Evolutionary conservation across 2,888 invertebrate genomes (phyloP).

Genomic region (Sesia bembeciformis): DNA sequence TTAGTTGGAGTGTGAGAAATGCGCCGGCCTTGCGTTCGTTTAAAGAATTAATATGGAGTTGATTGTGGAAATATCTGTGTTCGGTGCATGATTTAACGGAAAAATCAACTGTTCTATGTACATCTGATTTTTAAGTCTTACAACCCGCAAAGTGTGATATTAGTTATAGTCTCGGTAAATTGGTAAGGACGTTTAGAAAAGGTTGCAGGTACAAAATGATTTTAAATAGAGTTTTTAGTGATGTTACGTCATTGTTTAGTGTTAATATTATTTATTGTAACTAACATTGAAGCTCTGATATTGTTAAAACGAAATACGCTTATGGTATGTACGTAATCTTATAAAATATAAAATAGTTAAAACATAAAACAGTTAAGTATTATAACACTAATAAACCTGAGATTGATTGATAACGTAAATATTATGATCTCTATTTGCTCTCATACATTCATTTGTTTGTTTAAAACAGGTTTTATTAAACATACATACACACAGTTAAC

Average conservation of each 20-base stretch:
- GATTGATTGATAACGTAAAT: background rate
- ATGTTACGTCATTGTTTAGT: slow-evolving; percentile 7
- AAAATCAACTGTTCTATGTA: slow-evolving; percentile 12
- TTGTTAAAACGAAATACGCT: slow-evolving; percentile 41
- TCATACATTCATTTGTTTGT: slow-evolving; percentile 11
- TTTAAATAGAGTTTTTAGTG: background rate
- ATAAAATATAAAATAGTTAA: background rate
- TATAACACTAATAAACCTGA: slow-evolving; percentile 3
- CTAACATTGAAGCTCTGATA: slow-evolving; percentile 11
- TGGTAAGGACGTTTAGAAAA: too few species aligned
- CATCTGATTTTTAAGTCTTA: background rate
- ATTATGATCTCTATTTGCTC: slow-evolving; percentile 40
- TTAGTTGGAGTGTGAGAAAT: slow-evolving; percentile 29
- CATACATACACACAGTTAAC: too few species aligned
- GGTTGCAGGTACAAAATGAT: too few species aligned
- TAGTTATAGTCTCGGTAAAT: slow-evolving; percentile 20
- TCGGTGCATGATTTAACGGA: slow-evolving; percentile 27
- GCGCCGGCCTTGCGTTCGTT: slow-evolving; percentile 31
- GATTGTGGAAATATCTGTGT: slow-evolving; percentile 18
- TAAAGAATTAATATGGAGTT: slow-evolving; percentile 16
- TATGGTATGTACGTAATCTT: slow-evolving; percentile 19
- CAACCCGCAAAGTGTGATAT: slow-evolving; percentile 48
- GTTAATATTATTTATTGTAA: slow-evolving; percentile 19
- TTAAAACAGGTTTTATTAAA: background rate
- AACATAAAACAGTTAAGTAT: background rate